Evolutionary conservation across 1,140 invertebrate genomes (phyloP), one percentile per base, ranked within the genome.

Genomic region (Bombus cullumanus): DNA sequence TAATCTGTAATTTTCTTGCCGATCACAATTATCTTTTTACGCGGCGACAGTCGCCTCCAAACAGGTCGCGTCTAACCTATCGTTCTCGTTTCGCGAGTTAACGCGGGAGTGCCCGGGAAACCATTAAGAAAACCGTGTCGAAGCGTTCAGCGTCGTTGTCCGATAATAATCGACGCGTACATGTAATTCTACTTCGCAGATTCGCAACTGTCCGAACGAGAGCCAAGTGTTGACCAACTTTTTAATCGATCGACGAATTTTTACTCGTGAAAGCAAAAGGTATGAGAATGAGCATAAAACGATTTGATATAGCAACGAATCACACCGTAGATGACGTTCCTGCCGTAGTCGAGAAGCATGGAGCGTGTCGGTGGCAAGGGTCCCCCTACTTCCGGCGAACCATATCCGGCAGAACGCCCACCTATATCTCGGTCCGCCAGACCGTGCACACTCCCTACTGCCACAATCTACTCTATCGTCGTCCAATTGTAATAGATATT

Each of bases 351-450:
- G 92, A 92, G 92, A 89, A 94, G 91, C 94, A 88, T 86, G 89
- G 91, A 94, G 94, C 94, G 94, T 95, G 94, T 95, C 94, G 94
- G 92, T 93, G 92, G 92, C 92, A 92, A 92, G 92, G 90, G 92
- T 94, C 93, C 94, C 94, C 94, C 93, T 93, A 94, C 94, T 95
- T 95, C 94, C 94, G 95, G 93, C 93, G 92, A 93, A 92, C 90
- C 92, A 93, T 95, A 94, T 95, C 95, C 95, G 95, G 94, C 89
- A 94, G 92, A 93, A 94, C 93, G 94, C 94, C 94, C 93, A 95
- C 93, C 94, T 94, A 92, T 92, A 93, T 94, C 93, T 92, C 91
- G 85, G 82, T 64, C 92, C 92, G 91, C 75, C 92, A 89, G 91
- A 93, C 92, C 94, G 92, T 94, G 92, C 83, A 90, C 80, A 89